Percentiles rank a stretch among this genome's conserved stretches.
These are phyloP conservation scores for Triplophysa bombifrons DNA, from an alignment of 2,797 vertebrate species.

Conservation along the genomic window DNA sequence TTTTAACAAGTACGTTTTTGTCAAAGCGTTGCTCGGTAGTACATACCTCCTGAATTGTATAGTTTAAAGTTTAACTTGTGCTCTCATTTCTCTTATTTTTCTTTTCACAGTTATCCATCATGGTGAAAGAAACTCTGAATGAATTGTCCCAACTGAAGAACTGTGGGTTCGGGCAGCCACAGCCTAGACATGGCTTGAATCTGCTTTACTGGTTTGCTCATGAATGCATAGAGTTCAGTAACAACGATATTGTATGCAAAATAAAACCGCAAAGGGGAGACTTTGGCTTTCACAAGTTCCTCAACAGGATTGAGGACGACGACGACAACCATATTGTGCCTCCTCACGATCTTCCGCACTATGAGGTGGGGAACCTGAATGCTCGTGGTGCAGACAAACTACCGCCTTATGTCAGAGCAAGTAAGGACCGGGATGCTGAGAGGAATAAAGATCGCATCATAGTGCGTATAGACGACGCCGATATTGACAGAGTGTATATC, in stretches of 20 bases:
- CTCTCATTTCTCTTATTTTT: no score
- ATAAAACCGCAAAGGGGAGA: rapidly evolving
- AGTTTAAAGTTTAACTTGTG: no score
- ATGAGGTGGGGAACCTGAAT: conserved; percentile 56
- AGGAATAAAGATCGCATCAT: conserved; percentile 57
- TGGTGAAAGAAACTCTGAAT: conserved; percentile 35
- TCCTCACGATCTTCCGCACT: conserved; percentile 4
- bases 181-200: conserved; percentile 47
- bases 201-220: conserved; percentile 58
- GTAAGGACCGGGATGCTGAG: rapidly evolving
- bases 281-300: conserved; percentile 43
- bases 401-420: not conserved
- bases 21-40: no score
- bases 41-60: no score
- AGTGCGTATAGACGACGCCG: not conserved
- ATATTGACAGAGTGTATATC: conserved; percentile 18
- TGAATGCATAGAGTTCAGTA: not conserved
- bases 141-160: conserved; percentile 2
- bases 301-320: conserved; percentile 39
- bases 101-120: not conserved
- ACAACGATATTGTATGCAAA: not conserved
- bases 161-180: conserved; percentile 30
- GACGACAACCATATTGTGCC: conserved; percentile 16
- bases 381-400: rapidly evolving
- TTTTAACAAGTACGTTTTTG: no score